Base-by-base conservation (phyloP, 2,797 vertebrate species). In the Lepus townsendii region DNA sequence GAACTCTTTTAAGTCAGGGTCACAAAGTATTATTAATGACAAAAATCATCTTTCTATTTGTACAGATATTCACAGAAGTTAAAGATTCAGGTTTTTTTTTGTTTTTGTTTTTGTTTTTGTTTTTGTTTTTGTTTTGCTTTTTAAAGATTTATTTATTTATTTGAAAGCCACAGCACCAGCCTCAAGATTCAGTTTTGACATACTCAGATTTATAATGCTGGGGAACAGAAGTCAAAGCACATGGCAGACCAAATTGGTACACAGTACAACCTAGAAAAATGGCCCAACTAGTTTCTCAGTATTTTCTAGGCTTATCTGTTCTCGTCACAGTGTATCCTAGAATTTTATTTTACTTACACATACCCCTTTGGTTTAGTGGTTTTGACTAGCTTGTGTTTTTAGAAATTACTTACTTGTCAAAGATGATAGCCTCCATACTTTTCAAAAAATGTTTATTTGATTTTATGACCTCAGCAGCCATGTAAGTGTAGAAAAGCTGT, bases 321-420 rank as follows among this genome's bases (percentile, higher is more conserved):
- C 17, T 78, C 35, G 50, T 71, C 75, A 72, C 9, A 24, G 8
- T 57, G 5, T 87, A 32, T 83, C 90, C 38, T 69, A 91, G 83
- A 92, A 73, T 83, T 93, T 89, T 83, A 60, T 26, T 96, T 27
- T 78, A 85, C 60, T 78, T 38, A 50, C 22, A 27, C 24, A 7
- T 20, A 17, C 3, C 11, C 27, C 69, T 83, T 83, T 90, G 62
- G 76, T 92, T 87, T 95, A 83, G 12, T 54, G 62, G 32, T 82
- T 78, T 90, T 77, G 38, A 87, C 12, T 54, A 42, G 32, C 73
- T 47, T 75, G 4, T 32, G 9, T 87, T 96, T 79, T 89, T 17
- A 84, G 66, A 90, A 94, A 71, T 80, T 88, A 47, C 19, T 89
- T 88, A 8, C 94, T 62, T 94, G 52, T 19, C 69, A 87, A 87